Evolutionary conservation across 2,113 vertebrate genomes (phyloP), one percentile per base, ranked within the genome.

Genomic region (Lamprologus speciosus): DNA sequence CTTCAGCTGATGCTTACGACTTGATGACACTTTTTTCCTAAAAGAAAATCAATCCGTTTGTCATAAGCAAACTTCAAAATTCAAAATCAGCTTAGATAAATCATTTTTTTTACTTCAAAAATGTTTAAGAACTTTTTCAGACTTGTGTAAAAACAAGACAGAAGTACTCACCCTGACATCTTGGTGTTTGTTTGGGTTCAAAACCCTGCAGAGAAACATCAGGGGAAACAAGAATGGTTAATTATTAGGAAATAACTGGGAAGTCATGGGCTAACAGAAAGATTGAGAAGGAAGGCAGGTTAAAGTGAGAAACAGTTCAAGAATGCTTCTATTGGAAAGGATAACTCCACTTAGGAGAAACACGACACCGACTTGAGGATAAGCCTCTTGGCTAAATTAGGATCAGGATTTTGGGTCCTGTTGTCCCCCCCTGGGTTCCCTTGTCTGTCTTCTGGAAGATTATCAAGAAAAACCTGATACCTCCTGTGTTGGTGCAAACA

Each of bases 1-100:
- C 98, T 99, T 99, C 75, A 99, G 96, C 83, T 98, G 97, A 94
- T 98, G 98, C 92, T 97, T 97, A 51, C 98, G 98, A 97, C 97
- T 97, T 16, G 97, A 98, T 33, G 97, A 96, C 95, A 98, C 97
- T 97, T 96, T 99, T 97, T 98, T 99, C 87, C 90, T 93, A 60
- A 40, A 81, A 21, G 50, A 28, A 90, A 84, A 35, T 88, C 14
- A 23, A 51, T 12, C 23, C 23, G 23, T 84, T 37, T 54, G 19
- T 87, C 37, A 13, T 11, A 2, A 63, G 5, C 80, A 8, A 78
- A 58, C 19, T 28, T 28, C 7, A 75, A 16, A 47, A 5, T 45
- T 57, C 7, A 47, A 68, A 37, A 37, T 35, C 11, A 3, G 13
- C 7, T 58, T 57, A 4, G n/a, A 4, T 21, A 9, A 2, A 23